A percentile compares a stretch with the other conserved stretches of the same genome.
These are phyloP conservation scores for Ochropleura plecta DNA, from an alignment of 2,888 invertebrate genomes.

Conservation along the genomic window DNA sequence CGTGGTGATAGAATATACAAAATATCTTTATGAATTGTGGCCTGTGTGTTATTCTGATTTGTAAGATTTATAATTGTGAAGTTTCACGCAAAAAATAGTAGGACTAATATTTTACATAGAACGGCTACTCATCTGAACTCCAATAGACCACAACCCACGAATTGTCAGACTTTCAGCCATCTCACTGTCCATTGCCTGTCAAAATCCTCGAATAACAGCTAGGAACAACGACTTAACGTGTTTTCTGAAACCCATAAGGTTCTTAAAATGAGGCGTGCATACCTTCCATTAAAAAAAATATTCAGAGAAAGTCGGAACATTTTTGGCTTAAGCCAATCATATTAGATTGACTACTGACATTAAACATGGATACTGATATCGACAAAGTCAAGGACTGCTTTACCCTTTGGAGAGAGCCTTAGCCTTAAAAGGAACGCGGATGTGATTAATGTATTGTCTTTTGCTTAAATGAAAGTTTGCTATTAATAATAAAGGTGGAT, in stretches of 20 bases:
- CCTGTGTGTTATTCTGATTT: too few species aligned
- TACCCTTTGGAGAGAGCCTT: conserved; percentile 4
- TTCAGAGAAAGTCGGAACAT: conserved; percentile 21
- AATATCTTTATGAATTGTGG: too few species aligned
- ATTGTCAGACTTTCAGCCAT: not conserved
- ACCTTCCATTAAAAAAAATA: not conserved
- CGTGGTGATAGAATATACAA: too few species aligned
- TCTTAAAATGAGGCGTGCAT: not conserved
- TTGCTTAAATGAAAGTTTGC: conserved; percentile 20
- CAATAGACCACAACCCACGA: not conserved
- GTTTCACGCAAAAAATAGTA: too few species aligned
- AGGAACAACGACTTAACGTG: too few species aligned
- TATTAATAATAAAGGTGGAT: not conserved
- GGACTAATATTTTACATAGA: too few species aligned
- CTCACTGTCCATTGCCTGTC: not conserved
- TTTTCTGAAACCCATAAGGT: not conserved
- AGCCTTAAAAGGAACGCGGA: conserved; percentile 5
- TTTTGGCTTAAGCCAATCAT: conserved; percentile 27
- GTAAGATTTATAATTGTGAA: too few species aligned
- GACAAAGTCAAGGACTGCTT: conserved; percentile 13
- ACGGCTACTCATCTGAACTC: too few species aligned
- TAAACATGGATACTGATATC: not conserved
- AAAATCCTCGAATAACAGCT: not conserved
- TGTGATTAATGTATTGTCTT: conserved; percentile 5
- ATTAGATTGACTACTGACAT: not conserved